phyloP scores from a whole-genome alignment of 2,113 vertebrate genomes.

The Rhipidura dahli region DNA sequence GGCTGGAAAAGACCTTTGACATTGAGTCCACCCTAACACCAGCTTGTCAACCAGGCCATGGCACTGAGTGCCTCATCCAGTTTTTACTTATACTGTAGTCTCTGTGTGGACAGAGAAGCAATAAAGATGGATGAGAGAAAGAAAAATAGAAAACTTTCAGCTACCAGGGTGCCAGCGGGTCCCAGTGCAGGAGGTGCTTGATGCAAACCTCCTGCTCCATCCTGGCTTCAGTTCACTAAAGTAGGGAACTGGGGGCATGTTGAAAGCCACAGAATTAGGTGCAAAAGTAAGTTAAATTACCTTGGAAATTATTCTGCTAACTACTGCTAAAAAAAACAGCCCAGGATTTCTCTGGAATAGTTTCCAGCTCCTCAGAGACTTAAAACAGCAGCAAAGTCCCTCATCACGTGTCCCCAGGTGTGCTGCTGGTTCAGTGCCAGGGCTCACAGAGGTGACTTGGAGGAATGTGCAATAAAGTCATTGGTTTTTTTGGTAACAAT shows the following conservation, averaged over 20 bases:
- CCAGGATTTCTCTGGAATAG: not conserved
- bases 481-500: not conserved
- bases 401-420: rapidly evolving
- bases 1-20: not conserved
- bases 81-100: not conserved
- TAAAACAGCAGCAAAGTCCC: not conserved
- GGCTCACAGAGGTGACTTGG: not conserved
- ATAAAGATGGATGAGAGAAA: not conserved
- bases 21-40: not conserved
- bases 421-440: not conserved
- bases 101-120: not conserved
- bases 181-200: not conserved
- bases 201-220: not conserved
- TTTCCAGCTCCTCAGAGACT: not conserved
- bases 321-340: not conserved
- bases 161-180: not conserved
- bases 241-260: rapidly evolving
- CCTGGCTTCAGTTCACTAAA: not conserved
- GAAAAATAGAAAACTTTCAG: not conserved
- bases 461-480: not conserved
- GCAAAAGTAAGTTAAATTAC: not conserved
- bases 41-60: not conserved
- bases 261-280: not conserved
- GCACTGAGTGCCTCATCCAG: not conserved
- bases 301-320: not conserved